Evolutionary conservation across 2,797 vertebrate genomes (phyloP), one percentile per base, ranked within the genome.

Genomic region (Melanotaenia maccullochi): DNA sequence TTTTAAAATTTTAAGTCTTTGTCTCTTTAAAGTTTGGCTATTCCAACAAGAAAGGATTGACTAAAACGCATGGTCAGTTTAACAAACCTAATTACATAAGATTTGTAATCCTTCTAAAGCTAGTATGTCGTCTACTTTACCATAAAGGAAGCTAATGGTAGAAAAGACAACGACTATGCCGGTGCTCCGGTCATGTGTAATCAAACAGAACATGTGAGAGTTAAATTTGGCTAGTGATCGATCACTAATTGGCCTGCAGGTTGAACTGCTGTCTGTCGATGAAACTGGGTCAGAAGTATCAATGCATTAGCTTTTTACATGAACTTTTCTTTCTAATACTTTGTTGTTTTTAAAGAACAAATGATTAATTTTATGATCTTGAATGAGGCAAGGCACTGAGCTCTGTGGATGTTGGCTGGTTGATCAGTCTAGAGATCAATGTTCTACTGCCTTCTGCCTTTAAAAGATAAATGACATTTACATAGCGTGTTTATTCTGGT

Each of bases 1-100:
- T 73, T 74, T 74, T 20, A 4, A 44, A 49, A 18, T 7, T n/a
- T 24, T n/a, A 47, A 47, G 49, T 52, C 9, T 11, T 22, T 52
- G 9, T 52, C 20, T 22, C 11, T 52, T 52, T 52, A 52, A 52
- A 24, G 9, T 51, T 8, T 5, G 3, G 11, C n/a, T 24, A 9
- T 51, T 51, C 9, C 22, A 9, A 22, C n/a, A 51, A 9, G 49
- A 51, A 8, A 11, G 3, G 3, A 22, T 51, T 2, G 9, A 22
- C 9, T 24, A 11, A 52, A 52, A 52, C 8, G 1, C 22, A 52
- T 22, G 4, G 9, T 52, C 22, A 51, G 47, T 22, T 8, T 22
- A 8, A 51, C 20, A 51, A 22, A 3, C 0, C 47, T 51, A n/a
- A 9, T 51, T 51, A 47, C 4, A 2, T 24, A 8, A 52, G 12